Conservation (phyloP, 2,888 invertebrate species). For the Agriopis aurantiaria region DNA sequence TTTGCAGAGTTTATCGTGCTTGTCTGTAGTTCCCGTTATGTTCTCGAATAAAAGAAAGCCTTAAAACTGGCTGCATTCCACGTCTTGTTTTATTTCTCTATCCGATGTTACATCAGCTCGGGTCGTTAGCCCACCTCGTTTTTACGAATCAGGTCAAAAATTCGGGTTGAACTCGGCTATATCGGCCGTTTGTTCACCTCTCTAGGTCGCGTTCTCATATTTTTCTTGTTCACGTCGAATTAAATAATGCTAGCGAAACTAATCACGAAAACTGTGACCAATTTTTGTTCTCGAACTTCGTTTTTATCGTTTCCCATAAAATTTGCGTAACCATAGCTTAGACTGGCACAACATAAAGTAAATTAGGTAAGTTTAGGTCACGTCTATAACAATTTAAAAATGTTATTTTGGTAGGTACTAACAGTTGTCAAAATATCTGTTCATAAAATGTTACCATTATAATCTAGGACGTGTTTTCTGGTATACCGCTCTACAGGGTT, state of each 20-base stretch:
- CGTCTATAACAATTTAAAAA: not conserved
- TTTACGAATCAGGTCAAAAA: conserved; percentile 81
- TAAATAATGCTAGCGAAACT: conserved; percentile 14
- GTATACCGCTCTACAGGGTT: not conserved
- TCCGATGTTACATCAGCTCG: conserved; percentile 65
- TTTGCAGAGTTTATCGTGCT: not conserved
- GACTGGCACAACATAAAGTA: not conserved
- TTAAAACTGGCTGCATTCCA: conserved; percentile 71
- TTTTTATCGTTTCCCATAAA: conserved; percentile 16
- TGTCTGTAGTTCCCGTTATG: conserved; percentile 53
- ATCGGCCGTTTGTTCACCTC: conserved; percentile 81
- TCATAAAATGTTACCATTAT: not conserved
- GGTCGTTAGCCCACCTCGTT: conserved; percentile 74
- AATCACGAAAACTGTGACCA: conserved; percentile 21
- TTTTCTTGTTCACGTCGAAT: conserved; percentile 37
- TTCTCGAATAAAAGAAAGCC: conserved; percentile 49
- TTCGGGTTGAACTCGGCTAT: conserved; percentile 77
- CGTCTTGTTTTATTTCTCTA: conserved; percentile 73
- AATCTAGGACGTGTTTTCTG: not conserved
- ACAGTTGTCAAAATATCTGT: not conserved
- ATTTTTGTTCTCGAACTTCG: conserved; percentile 14
- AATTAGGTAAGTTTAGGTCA: not conserved
- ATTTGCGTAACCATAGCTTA: conserved; percentile 6
- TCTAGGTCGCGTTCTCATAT: conserved; percentile 71
- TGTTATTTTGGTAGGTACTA: not conserved